A percentile compares a stretch with the other conserved stretches of the same genome.
Conservation (phyloP, 2,113 vertebrate species). For the Buteo buteo region DNA sequence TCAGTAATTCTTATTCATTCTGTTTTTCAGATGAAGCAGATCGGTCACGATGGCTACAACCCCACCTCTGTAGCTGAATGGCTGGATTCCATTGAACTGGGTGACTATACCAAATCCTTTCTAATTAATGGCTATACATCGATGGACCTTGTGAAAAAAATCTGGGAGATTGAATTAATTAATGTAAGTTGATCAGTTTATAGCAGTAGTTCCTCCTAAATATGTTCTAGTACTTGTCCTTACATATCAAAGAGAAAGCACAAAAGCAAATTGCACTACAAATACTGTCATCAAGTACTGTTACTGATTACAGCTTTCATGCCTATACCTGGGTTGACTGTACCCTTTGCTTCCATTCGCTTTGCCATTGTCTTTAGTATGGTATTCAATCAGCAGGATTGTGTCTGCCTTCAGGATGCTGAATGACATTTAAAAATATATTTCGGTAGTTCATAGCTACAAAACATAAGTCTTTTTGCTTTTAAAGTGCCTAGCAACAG, state of each 20-base stretch:
- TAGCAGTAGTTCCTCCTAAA: constrained; percentile 12
- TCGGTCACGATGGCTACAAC: constrained; percentile 92
- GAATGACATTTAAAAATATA: constrained; percentile 27
- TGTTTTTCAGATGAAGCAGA: constrained; percentile 85
- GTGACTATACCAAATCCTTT: constrained; percentile 97
- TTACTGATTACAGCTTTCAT: background rate
- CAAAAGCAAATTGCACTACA: background rate
- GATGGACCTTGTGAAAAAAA: constrained; percentile 98
- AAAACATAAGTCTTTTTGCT: background rate
- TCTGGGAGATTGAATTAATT: constrained; percentile 98
- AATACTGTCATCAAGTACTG: background rate
- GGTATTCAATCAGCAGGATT: background rate
- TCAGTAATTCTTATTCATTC: background rate
- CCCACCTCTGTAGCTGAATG: constrained; percentile 95
- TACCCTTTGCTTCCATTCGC: constrained; percentile 10
- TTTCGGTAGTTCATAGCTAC: background rate
- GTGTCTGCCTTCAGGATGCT: background rate
- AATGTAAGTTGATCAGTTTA: constrained; percentile 84
- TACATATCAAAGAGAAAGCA: background rate
- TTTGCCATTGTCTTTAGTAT: constrained; percentile 12
- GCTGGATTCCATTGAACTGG: constrained; percentile 95
- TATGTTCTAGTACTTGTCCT: background rate
- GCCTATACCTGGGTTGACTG: background rate
- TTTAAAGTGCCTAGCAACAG: background rate
- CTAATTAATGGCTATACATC: constrained; percentile 97